Base-by-base conservation (phyloP, 1,140 invertebrate genomes). In the Heliconius eleuchia region DNA sequence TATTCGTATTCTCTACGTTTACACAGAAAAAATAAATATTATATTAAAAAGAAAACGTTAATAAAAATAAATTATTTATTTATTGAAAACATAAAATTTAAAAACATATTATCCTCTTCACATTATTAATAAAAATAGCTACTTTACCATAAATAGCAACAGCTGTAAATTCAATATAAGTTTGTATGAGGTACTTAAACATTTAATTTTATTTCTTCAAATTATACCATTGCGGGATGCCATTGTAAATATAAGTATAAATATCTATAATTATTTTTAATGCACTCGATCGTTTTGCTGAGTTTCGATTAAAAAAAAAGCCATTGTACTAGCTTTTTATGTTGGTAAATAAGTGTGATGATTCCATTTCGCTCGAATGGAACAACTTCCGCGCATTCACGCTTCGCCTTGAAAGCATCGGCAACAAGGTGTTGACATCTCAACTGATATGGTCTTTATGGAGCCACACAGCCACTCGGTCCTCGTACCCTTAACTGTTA, bases 261-360 rank as follows among this genome's bases (percentile, higher is more conserved):
- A 66, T 66, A 66, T 66, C 60, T 27, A 66, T 66, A 66, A 66
- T 66, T 66, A 66, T 72, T 72, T 39, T 72, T 72, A 42, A 39
- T 37, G 57, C 72, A 16, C 23, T 66, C 37, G n/a, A 74, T 46
- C 71, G 76, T 74, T 78, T 57, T 57, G 23, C 55, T n/a, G 55
- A 11, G n/a, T 57, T 78, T 77, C 30, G 73, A 74, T 72, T n/a
- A 71, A 71, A 74, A 37, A 9, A 39, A 73, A 46, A 73, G 57
- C 42, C 18, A 84, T 74, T 79, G 42, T 79, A 71, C 83, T 78
- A 80, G 82, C 71, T 66, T 71, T 82, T 52, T 52, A 78, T 60
- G 81, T 84, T 66, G 9, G 82, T 84, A 80, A 84, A 84, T 83
- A 74, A 76, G 23, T 82, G 79, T 85, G 83, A 84, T 83, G 82